Base-by-base conservation (phyloP, 1,140 invertebrate species). In the Phortica variegata region DNA sequence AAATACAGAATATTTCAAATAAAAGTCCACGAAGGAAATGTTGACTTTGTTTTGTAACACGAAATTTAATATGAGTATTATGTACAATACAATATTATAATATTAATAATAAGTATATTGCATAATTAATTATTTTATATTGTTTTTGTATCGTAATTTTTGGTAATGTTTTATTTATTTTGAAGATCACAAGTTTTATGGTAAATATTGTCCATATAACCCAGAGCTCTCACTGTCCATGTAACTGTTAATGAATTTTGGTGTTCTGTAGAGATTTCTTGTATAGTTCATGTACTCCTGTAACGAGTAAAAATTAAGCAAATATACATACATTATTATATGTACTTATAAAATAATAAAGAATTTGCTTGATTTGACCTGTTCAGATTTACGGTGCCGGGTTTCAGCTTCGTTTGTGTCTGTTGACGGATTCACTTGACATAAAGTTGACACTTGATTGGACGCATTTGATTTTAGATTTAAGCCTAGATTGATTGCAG, bases 401-500 rank as follows among this genome's bases (percentile, higher is more conserved):
- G 36, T 33, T 2, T 23, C 23, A 20, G 6, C 32, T 43, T 20
- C 19, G 13, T 6, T 2, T 39, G n/a, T 38, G 17, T 6, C 2
- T 21, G 43, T 43, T 12, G 17, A 31, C 1, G 63, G 65, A 10
- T 53, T 54, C 29, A 68, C 63, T 21, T 58, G 49, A 0, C 58
- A 4, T 34, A 63, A 54, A n/a, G 49, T 44, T 37, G 53, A 58
- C 1, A 40, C 26, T 43, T 48, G 26, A 2, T 8, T 17, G 2
- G 46, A 15, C 1, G 61, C 40, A 23, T 73, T 60, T 0, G 56
- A 56, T 18, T 50, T 61, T 0, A 69, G 39, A 9, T 52, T 54
- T 1, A 75, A 23, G 12, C 60, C 54, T 5, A 75, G 48, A 48
- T 75, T 56, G 23, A 75, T 74, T 2, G 49, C 47, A 1, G 72